Conservation (phyloP, 2,113 vertebrate species). For the Monopterus albus region DNA sequence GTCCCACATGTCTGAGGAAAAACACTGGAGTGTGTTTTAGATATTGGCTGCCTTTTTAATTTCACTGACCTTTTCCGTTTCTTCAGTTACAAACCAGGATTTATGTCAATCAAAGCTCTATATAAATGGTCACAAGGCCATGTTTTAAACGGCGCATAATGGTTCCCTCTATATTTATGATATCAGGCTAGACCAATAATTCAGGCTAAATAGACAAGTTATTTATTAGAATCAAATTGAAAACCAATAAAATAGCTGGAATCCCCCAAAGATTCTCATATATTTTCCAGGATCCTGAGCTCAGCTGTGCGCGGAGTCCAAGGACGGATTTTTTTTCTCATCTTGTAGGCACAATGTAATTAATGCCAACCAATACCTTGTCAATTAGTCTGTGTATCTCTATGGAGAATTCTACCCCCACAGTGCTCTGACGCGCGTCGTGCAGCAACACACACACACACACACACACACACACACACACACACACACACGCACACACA, state of each 20-base stretch:
- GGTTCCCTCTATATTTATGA: background rate
- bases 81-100: background rate
- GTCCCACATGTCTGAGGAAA: background rate
- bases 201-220: background rate
- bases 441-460: conserved; percentile 33
- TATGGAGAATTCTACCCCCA: conserved; percentile 72
- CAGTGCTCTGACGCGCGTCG: conserved; percentile 53
- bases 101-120: background rate
- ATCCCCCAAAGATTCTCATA: conserved; percentile 4
- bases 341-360: conserved; percentile 79
- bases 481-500: conserved; percentile 19
- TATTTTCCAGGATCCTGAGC: conserved; percentile 30
- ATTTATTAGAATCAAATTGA: conserved; percentile 1
- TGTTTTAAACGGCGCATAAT: too few relatives aligned
- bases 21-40: background rate
- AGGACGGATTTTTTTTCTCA: conserved; percentile 50
- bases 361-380: conserved; percentile 80
- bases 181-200: background rate
- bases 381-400: conserved; percentile 78
- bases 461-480: conserved; percentile 28
- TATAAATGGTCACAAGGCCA: background rate
- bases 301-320: conserved; percentile 66
- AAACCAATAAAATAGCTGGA: background rate
- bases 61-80: background rate
- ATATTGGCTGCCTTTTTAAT: background rate